Percentiles rank a stretch among this genome's conserved stretches.
These are phyloP conservation scores for Tragelaphus eurycerus DNA, from an alignment of 2,797 vertebrate species.

Conservation along the genomic window DNA sequence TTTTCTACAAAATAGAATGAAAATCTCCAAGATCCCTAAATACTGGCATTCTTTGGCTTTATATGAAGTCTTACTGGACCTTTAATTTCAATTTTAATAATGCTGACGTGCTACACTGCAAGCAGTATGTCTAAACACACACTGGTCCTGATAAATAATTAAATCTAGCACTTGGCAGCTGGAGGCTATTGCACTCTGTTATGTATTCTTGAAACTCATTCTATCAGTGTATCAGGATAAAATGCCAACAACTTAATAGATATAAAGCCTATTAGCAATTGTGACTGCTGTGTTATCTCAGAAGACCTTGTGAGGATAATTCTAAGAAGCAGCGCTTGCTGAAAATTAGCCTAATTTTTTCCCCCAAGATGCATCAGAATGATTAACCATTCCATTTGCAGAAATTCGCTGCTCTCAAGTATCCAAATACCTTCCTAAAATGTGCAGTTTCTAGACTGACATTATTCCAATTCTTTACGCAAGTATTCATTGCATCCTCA, in stretches of 20 bases:
- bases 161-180: conserved; percentile 70
- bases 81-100: conserved; percentile 27
- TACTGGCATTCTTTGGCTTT: background rate
- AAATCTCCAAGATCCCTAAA: background rate
- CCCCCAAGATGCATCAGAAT: conserved; percentile 46
- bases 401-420: conserved; percentile 53
- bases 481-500: conserved; percentile 53
- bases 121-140: background rate
- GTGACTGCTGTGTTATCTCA: conserved; percentile 59
- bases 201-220: conserved; percentile 46
- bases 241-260: conserved; percentile 76
- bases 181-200: conserved; percentile 23
- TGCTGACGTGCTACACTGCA: background rate
- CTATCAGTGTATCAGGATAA: conserved; percentile 69
- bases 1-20: background rate
- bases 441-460: conserved; percentile 9
- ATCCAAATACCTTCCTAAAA: conserved; percentile 32
- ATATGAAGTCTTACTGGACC: background rate
- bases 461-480: conserved; percentile 29
- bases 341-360: conserved; percentile 7
- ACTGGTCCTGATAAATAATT: conserved; percentile 65
- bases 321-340: conserved; percentile 1
- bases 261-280: conserved; percentile 68
- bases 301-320: conserved; percentile 58
- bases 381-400: conserved; percentile 49